Evolutionary conservation across 1,140 invertebrate genomes (phyloP).

Genomic region (Watersipora subatra): DNA sequence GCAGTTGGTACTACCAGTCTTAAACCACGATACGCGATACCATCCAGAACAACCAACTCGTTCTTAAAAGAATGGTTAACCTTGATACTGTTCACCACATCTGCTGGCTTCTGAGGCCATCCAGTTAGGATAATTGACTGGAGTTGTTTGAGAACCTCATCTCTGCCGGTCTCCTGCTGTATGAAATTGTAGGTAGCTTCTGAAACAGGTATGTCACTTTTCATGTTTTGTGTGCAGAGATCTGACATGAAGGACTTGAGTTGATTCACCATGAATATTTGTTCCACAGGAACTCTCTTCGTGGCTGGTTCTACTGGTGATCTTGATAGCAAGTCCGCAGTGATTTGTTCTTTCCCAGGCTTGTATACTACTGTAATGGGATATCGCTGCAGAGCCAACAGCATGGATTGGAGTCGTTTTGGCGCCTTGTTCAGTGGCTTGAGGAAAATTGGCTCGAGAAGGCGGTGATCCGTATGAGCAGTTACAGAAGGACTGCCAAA

Average conservation of each 20-base stretch:
- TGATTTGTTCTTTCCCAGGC: constrained; percentile 33
- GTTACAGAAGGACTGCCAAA: background rate
- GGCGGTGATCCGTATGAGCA: constrained; percentile 30
- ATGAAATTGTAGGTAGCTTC: background rate
- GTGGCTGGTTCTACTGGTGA: background rate
- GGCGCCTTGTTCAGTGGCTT: constrained; percentile 35
- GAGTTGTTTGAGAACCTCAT: background rate
- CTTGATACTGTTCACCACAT: too few relatives aligned
- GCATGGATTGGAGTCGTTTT: constrained; percentile 36
- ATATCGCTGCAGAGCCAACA: constrained; percentile 36
- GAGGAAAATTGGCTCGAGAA: constrained; percentile 31
- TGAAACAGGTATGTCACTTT: background rate
- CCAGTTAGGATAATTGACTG: background rate
- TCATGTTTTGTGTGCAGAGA: background rate
- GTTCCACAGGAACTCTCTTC: background rate
- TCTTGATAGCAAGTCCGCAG: constrained; percentile 22
- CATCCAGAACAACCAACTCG: too few relatives aligned
- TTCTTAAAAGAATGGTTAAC: too few relatives aligned
- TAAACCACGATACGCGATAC: too few relatives aligned
- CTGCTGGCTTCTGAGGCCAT: background rate
- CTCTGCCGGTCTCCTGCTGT: background rate
- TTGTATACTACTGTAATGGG: constrained; percentile 35
- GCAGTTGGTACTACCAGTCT: too few relatives aligned
- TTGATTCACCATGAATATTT: background rate
- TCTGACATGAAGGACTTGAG: background rate